phyloP scores from a whole-genome alignment of 2,113 vertebrate genomes.

The Polypterus bichir region DNA sequence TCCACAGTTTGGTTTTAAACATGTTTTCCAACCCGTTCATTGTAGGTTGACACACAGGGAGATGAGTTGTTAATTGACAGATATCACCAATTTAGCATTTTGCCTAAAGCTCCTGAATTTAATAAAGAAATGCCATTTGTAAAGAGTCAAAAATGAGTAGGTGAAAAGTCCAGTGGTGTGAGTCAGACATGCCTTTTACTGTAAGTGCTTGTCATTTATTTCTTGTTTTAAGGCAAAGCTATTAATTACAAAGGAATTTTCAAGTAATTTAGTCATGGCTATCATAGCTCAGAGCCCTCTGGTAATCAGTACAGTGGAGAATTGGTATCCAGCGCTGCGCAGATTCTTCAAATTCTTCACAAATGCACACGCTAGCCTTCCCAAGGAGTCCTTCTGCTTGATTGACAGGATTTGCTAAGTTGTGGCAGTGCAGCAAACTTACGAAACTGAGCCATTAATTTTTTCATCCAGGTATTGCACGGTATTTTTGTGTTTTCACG shows the following conservation, averaged over 20 bases:
- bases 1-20: no score
- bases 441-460: no score
- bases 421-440: no score
- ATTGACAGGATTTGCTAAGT: slow-evolving; percentile 63
- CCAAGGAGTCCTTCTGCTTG: slow-evolving; percentile 50
- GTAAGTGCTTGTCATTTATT: slow-evolving; percentile 5
- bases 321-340: slow-evolving; percentile 17
- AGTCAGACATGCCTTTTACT: slow-evolving; percentile 4
- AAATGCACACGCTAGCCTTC: slow-evolving; percentile 35
- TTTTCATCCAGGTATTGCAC: no score
- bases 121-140: neutral
- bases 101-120: neutral
- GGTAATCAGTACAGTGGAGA: slow-evolving; percentile 7
- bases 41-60: no score
- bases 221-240: slow-evolving; percentile 4
- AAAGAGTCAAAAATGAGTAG: slow-evolving; percentile 1
- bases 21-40: no score
- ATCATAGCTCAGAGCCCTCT: slow-evolving; percentile 5
- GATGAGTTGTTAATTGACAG: no score
- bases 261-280: neutral
- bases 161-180: slow-evolving; percentile 9
- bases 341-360: slow-evolving; percentile 54
- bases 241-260: slow-evolving; percentile 15
- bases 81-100: neutral
- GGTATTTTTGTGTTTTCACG: no score